Conservation (phyloP, 2,888 invertebrate genomes). For the Andrena marginata region DNA sequence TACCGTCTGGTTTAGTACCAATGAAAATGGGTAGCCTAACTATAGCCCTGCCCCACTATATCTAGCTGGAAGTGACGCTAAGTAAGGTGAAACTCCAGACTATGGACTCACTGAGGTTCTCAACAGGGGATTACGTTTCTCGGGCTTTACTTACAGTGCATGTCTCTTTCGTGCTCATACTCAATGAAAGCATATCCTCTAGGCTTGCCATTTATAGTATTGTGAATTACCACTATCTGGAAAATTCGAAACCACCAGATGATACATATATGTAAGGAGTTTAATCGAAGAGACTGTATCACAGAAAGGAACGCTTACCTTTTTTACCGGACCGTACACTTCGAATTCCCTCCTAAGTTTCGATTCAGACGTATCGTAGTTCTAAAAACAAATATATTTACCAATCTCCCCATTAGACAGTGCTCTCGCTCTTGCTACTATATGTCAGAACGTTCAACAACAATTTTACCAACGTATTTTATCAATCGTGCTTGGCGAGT, state of each 20-base stretch:
- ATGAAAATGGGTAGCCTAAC: conserved; percentile 78
- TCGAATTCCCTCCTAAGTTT: conserved; percentile 99
- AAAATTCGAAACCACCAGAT: conserved; percentile 77
- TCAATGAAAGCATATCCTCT: conserved; percentile 99
- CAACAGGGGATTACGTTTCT: conserved; percentile 59
- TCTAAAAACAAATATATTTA: conserved; percentile 87
- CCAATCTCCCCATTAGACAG: not conserved
- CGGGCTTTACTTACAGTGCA: conserved; percentile 96
- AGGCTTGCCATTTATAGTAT: conserved; percentile 95
- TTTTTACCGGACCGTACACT: conserved; percentile 98
- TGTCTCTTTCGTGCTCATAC: conserved; percentile 99
- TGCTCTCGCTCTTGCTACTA: no score
- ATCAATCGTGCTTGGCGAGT: no score
- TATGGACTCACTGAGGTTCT: conserved; percentile 70
- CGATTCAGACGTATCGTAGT: conserved; percentile 99
- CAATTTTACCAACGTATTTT: no score
- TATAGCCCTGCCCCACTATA: conserved; percentile 79
- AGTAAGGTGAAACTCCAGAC: conserved; percentile 82
- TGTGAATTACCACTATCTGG: conserved; percentile 95
- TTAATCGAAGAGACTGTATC: not conserved
- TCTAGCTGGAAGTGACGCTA: conserved; percentile 81
- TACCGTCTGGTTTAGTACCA: conserved; percentile 78
- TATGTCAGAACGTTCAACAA: no score
- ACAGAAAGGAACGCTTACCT: conserved; percentile 87
- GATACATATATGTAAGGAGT: not conserved